These are phyloP conservation scores for Illadopsis cleaveri DNA, from an alignment of 2,113 vertebrate genomes.

Conservation along the genomic window DNA sequence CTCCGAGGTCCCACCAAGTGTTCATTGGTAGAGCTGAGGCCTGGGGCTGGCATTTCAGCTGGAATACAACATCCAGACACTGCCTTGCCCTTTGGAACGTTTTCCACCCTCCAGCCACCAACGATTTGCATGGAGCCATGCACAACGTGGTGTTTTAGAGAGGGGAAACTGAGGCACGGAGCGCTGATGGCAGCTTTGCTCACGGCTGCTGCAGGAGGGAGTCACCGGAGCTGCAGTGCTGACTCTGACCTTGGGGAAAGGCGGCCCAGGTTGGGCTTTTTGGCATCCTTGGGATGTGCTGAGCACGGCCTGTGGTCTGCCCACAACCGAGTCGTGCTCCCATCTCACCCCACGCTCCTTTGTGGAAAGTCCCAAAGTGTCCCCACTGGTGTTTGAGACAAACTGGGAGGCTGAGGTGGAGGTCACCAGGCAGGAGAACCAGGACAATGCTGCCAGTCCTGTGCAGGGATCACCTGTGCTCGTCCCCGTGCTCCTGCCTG, in stretches of 20 bases:
- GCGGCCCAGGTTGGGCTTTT: neutral
- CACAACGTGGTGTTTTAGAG: neutral
- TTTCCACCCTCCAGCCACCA: neutral
- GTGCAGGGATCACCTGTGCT: neutral
- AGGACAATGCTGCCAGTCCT: accelerated
- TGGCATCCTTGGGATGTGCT: neutral
- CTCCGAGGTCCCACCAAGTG: neutral
- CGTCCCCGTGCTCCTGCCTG: neutral
- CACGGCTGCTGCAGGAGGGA: constrained; percentile 9
- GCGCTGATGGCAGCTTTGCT: neutral
- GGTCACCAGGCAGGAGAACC: neutral
- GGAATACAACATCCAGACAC: neutral
- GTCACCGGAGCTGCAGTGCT: neutral
- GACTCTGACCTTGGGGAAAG: neutral
- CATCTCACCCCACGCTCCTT: accelerated
- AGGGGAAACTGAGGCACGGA: neutral
- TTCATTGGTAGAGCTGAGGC: neutral
- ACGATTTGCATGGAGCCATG: neutral
- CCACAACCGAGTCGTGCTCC: neutral
- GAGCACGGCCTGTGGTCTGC: neutral
- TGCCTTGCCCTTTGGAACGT: neutral
- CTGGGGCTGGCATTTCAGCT: neutral
- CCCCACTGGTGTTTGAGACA: neutral
- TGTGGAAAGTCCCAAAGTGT: neutral
- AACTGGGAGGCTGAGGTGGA: neutral